Conservation (phyloP, 2,113 vertebrate genomes). For the Donacobius atricapilla region DNA sequence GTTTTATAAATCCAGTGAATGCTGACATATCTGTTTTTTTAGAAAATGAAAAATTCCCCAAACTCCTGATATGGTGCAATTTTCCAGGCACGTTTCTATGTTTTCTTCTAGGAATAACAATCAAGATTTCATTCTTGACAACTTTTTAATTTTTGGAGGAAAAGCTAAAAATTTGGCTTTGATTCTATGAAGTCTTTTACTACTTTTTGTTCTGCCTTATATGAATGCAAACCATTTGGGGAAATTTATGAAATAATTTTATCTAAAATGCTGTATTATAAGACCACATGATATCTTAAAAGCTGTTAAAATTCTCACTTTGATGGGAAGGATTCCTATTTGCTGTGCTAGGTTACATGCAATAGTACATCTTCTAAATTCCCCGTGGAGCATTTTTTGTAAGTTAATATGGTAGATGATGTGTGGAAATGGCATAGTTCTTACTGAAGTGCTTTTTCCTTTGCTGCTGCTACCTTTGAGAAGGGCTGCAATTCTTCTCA, state of each 20-base stretch:
- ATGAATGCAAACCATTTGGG: conserved; percentile 47
- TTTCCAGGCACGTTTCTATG: conserved; percentile 64
- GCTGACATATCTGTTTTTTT: conserved; percentile 32
- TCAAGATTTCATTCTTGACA: conserved; percentile 51
- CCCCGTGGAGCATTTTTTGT: neutral
- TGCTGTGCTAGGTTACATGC: neutral
- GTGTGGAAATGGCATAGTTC: neutral
- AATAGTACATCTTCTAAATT: neutral
- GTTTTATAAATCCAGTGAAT: conserved; percentile 54
- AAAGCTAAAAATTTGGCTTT: conserved; percentile 47
- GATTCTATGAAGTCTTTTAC: conserved; percentile 37
- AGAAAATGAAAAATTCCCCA: neutral
- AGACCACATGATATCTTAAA: conserved; percentile 10
- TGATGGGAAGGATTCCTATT: conserved; percentile 5
- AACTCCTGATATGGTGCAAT: conserved; percentile 35
- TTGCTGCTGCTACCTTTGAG: neutral
- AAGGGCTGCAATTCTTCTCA: neutral
- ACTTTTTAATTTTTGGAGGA: conserved; percentile 63
- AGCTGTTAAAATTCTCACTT: neutral
- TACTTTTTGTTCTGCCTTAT: conserved; percentile 53
- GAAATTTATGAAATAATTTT: conserved; percentile 38
- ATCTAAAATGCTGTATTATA: conserved; percentile 51
- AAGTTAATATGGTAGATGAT: neutral
- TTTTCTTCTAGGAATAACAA: conserved; percentile 57
- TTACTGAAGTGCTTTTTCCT: neutral